Percentiles rank a stretch among this genome's conserved stretches.
These are phyloP conservation scores for Tenthredo mesomela DNA, from an alignment of 2,888 invertebrate genomes.

Conservation along the genomic window DNA sequence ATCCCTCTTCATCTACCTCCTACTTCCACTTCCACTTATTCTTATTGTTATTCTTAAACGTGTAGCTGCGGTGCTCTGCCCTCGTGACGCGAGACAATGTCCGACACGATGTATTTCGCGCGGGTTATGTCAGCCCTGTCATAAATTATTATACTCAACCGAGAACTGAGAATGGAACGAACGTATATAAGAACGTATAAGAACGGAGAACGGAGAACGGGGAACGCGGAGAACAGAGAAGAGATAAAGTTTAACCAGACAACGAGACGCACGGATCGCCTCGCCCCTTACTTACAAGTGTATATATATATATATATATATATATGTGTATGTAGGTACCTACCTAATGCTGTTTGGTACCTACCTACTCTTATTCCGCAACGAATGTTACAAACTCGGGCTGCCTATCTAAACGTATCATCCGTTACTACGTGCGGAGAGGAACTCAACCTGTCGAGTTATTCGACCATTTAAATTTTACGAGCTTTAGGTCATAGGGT, in stretches of 20 bases:
- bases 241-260: background rate
- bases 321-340: background rate
- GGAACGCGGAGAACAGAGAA: background rate
- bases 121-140: conserved; percentile 54
- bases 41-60: conserved; percentile 12
- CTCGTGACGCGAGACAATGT: conserved; percentile 52
- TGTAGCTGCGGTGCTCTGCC: background rate
- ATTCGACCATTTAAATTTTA: conserved; percentile 33
- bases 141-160: conserved; percentile 53
- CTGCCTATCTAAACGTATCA: conserved; percentile 39
- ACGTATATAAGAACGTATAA: background rate
- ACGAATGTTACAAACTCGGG: background rate
- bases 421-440: conserved; percentile 35
- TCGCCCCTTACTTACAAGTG: background rate
- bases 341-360: background rate
- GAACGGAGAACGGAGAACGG: background rate
- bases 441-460: conserved; percentile 20
- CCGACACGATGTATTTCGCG: conserved; percentile 53
- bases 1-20: background rate
- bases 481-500: conserved; percentile 34
- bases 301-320: background rate
- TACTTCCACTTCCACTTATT: background rate
- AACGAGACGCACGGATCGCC: background rate
- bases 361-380: conserved; percentile 25
- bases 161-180: background rate